These are phyloP conservation scores for Tetramorium parvispinum DNA, from an alignment of 1,140 invertebrate genomes.

Conservation along the genomic window DNA sequence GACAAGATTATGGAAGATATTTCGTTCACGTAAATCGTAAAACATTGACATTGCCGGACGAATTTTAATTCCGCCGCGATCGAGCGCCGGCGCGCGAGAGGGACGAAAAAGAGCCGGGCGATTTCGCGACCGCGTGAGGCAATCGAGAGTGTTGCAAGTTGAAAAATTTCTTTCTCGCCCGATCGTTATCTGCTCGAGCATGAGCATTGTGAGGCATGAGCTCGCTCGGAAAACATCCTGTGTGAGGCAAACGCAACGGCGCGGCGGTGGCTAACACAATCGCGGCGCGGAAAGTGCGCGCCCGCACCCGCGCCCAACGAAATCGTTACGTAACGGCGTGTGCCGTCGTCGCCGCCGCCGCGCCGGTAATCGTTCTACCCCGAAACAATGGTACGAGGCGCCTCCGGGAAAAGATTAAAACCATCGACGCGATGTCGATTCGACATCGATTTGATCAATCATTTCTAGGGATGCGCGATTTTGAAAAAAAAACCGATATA, in stretches of 20 bases:
- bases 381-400: constrained; percentile 72
- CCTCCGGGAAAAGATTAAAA: constrained; percentile 26
- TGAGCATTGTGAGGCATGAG: constrained; percentile 48
- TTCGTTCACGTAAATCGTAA: not conserved
- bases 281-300: constrained; percentile 27
- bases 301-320: constrained; percentile 4
- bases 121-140: constrained; percentile 17
- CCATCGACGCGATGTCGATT: too few relatives aligned
- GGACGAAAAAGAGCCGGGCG: not conserved
- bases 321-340: constrained; percentile 62
- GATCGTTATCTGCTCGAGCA: constrained; percentile 51
- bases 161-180: constrained; percentile 42
- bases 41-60: constrained; percentile 41
- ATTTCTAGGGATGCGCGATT: too few relatives aligned
- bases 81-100: not conserved
- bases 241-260: constrained; percentile 36
- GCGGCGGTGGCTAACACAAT: constrained; percentile 16
- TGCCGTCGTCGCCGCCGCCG: not conserved
- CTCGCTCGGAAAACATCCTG: constrained; percentile 55
- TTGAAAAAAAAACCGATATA: too few relatives aligned
- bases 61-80: not conserved
- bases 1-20: not conserved
- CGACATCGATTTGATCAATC: too few relatives aligned
- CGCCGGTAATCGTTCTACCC: constrained; percentile 69
- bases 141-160: constrained; percentile 40